Evolutionary conservation across 1,140 invertebrate species (phyloP).

Genomic region (Anadara kagoshimensis): DNA sequence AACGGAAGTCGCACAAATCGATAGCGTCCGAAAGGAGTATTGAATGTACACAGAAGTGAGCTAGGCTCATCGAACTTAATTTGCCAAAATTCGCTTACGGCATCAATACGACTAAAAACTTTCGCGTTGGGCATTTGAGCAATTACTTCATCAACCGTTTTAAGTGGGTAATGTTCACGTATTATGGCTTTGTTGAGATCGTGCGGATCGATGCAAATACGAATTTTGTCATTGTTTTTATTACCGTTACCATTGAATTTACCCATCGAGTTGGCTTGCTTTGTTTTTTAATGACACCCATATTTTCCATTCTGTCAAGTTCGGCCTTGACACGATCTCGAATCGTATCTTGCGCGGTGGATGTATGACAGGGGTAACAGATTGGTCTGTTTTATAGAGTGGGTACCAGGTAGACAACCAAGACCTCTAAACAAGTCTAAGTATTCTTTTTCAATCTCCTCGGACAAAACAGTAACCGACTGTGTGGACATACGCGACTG

Average conservation of each 20-base stretch:
- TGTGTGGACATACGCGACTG: not conserved
- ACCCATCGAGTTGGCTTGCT: too few relatives aligned
- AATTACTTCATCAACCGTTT: constrained; percentile 36
- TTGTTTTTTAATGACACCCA: too few relatives aligned
- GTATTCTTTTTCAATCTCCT: constrained; percentile 1
- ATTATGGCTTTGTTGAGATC: constrained; percentile 8
- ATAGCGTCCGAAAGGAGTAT: constrained; percentile 56
- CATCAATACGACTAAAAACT: too few relatives aligned
- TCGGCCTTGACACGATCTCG: constrained; percentile 58
- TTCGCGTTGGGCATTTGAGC: too few relatives aligned
- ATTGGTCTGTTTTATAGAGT: constrained; percentile 13
- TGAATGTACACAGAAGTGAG: constrained; percentile 56
- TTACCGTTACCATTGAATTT: too few relatives aligned
- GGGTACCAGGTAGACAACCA: too few relatives aligned
- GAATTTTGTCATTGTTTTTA: too few relatives aligned
- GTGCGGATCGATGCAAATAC: too few relatives aligned
- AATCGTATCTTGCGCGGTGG: constrained; percentile 41
- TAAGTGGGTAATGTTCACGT: constrained; percentile 24
- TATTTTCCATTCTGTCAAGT: constrained; percentile 58
- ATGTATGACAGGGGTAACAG: constrained; percentile 17
- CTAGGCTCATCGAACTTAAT: constrained; percentile 52
- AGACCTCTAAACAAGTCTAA: constrained; percentile 10
- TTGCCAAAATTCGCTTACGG: constrained; percentile 62
- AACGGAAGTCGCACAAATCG: constrained; percentile 37
- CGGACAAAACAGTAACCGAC: not conserved